phyloP scores from a whole-genome alignment of 2,113 vertebrate species.

The Sardina pilchardus region DNA sequence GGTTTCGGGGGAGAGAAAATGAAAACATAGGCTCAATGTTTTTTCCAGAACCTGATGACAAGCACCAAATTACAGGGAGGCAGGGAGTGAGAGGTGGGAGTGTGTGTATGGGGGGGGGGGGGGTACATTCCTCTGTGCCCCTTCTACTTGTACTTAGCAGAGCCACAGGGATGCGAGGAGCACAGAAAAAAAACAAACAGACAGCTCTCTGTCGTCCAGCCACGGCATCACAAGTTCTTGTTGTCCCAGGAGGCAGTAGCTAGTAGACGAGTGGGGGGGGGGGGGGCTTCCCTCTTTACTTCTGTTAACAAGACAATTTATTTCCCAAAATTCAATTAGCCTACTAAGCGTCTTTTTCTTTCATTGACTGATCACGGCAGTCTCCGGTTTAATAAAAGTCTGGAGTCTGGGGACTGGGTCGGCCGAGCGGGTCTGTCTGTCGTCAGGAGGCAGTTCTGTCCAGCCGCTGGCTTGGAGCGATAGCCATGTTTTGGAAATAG shows the following conservation, averaged over 20 bases:
- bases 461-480: constrained; percentile 38
- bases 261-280: not conserved
- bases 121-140: constrained; percentile 64
- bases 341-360: not conserved
- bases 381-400: not conserved
- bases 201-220: not conserved
- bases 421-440: not conserved
- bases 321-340: not conserved
- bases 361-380: not conserved
- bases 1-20: not conserved
- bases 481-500: constrained; percentile 63
- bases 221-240: not conserved
- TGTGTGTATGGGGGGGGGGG: constrained; percentile 38
- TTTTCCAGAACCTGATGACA: constrained; percentile 64
- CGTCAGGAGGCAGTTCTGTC: constrained; percentile 8
- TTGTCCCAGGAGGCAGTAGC: not conserved
- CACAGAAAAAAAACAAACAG: constrained; percentile 26
- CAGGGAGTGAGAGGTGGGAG: not conserved
- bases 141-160: constrained; percentile 56
- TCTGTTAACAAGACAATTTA: not conserved
- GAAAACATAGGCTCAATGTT: constrained; percentile 43
- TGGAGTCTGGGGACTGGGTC: not conserved
- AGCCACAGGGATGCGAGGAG: constrained; percentile 47
- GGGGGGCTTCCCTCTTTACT: not conserved
- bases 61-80: constrained; percentile 42